Percentiles rank a stretch among this genome's conserved stretches.
Evolutionary conservation across 2,113 vertebrate genomes (phyloP).

Genomic region (Entelurus aequoreus): DNA sequence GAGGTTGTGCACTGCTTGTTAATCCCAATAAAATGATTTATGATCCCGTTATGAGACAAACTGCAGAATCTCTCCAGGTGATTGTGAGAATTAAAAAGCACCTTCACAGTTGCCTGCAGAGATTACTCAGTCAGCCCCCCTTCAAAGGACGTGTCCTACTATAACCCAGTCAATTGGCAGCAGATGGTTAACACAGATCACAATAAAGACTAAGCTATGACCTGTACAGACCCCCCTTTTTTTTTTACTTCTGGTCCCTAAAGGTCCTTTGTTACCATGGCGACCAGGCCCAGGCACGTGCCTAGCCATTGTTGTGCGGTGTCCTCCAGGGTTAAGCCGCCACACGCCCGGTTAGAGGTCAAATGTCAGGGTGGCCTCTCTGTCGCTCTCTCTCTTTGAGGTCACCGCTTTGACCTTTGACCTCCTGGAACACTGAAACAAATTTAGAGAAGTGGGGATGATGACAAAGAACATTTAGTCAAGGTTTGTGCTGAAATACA

Average conservation of each 20-base stretch:
- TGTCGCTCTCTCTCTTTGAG: slow-evolving; percentile 43
- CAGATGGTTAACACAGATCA: slow-evolving; percentile 61
- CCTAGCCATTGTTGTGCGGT: slow-evolving; percentile 80
- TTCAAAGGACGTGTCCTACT: slow-evolving; percentile 17
- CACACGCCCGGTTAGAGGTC: slow-evolving; percentile 73
- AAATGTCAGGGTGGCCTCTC: slow-evolving; percentile 67
- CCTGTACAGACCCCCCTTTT: slow-evolving; percentile 5
- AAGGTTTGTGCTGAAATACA: not conserved
- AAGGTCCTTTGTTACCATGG: slow-evolving; percentile 82
- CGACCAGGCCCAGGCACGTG: slow-evolving; percentile 84
- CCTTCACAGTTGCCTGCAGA: slow-evolving; percentile 96
- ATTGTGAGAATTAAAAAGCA: slow-evolving; percentile 83
- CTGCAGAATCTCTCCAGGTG: slow-evolving; percentile 89
- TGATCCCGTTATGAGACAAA: slow-evolving; percentile 53
- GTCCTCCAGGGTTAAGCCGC: slow-evolving; percentile 78
- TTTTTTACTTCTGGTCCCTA: slow-evolving; percentile 46
- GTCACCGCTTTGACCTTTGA: slow-evolving; percentile 76
- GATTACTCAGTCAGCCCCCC: slow-evolving; percentile 84
- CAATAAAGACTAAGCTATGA: slow-evolving; percentile 48
- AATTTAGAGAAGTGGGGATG: slow-evolving; percentile 71
- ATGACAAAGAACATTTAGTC: not conserved
- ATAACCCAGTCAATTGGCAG: slow-evolving; percentile 47
- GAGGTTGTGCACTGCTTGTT: too few relatives aligned
- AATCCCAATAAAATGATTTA: too few relatives aligned
- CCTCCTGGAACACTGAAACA: slow-evolving; percentile 82